phyloP scores from a whole-genome alignment of 2,113 vertebrate genomes.

The Otis tarda region DNA sequence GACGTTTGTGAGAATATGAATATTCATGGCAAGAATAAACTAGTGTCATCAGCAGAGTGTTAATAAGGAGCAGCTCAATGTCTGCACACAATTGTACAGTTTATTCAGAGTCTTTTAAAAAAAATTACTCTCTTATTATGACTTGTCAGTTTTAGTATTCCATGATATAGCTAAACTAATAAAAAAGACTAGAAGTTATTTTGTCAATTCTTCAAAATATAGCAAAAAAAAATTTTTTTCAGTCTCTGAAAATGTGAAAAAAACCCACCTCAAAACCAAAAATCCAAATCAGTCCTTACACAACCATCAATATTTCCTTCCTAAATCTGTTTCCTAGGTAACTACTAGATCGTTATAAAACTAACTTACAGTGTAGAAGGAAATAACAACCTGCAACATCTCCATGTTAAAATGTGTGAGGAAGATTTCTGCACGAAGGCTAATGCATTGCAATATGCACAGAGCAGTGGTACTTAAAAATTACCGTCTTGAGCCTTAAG shows the following conservation, averaged over 20 bases:
- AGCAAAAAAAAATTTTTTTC: neutral
- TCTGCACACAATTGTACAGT: neutral
- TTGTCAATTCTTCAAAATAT: neutral
- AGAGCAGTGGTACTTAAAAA: neutral
- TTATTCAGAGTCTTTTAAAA: neutral
- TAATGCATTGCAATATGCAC: neutral
- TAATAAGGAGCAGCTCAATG: neutral
- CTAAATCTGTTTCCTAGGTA: conserved; percentile 57
- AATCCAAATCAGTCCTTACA: neutral
- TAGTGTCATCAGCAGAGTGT: neutral
- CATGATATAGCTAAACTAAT: neutral
- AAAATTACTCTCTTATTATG: neutral
- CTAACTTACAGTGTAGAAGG: neutral
- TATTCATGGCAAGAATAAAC: neutral
- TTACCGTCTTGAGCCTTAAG: neutral
- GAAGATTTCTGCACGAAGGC: neutral
- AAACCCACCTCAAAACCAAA: neutral
- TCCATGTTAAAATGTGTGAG: neutral
- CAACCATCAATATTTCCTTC: neutral
- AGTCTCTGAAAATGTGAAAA: neutral
- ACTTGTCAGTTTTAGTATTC: neutral
- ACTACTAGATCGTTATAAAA: conserved; percentile 3
- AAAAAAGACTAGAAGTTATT: neutral
- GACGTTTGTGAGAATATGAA: neutral
- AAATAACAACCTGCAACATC: neutral